Evolutionary conservation across 2,888 invertebrate species (phyloP), one percentile per base, ranked within the genome.

Genomic region (Plebejus argus): DNA sequence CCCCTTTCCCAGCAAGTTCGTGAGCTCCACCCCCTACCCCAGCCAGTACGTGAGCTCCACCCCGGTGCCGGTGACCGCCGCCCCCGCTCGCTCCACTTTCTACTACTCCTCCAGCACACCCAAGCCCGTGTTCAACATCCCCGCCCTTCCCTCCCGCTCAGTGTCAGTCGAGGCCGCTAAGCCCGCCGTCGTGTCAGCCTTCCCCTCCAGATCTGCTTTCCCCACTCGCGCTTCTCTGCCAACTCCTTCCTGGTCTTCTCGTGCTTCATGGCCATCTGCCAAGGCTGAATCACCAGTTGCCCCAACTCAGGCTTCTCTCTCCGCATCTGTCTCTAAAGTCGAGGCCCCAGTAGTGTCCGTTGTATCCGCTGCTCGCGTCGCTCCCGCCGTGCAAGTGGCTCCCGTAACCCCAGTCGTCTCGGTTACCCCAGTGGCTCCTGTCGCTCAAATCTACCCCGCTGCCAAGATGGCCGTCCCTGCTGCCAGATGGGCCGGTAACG

Each of bases 401-500:
- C 35, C 76, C 5, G 56, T 80, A 76, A 49, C 78, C 23, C 23
- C 82, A 79, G 76, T 77, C 10, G 79, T 74, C 35, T 66, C 80
- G n/a, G 84, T 83, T 77, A 78, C 84, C 76, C 83, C 86, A 78
- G 74, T 53, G 23, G 53, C 28, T 15, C 20, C 20, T 0, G 72
- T 72, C n/a, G 49, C 72, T 20, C 72, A 49, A 4, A 28, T 28
- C 23, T 20, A 28, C 28, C 53, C 23, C 1, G 5, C 15, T 1
- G 74, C 74, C 53, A 74, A 74, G n/a, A 49, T 20, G 1, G 83
- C 86, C 45, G 75, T 80, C 18, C 79, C 82, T 49, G 78, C 81
- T 56, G 80, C 82, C 74, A 83, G 78, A 75, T 81, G 80, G n/a
- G 78, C 78, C 20, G 78, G 78, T 76, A 83, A 86, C 45, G 88